phyloP scores from a whole-genome alignment of 2,113 vertebrate species.

The Vidua macroura region DNA sequence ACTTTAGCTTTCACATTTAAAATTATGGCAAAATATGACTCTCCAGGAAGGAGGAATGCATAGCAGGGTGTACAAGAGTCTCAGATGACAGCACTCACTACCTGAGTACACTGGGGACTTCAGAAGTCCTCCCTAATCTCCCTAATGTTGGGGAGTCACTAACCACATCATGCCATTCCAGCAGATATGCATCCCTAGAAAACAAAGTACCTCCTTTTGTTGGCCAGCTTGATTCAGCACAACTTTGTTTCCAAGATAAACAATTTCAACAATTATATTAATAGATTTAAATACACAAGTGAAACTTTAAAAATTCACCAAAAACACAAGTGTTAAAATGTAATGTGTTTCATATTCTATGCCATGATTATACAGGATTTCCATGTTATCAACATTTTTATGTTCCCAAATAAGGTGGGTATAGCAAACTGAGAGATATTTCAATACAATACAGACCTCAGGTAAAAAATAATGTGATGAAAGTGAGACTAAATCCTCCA shows the following conservation, averaged over 20 bases:
- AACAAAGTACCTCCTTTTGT: background rate
- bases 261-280: background rate
- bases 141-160: background rate
- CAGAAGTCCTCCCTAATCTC: background rate
- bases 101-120: background rate
- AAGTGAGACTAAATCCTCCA: background rate
- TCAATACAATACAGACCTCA: background rate
- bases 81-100: background rate
- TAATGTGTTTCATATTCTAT: fast-evolving
- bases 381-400: background rate
- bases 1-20: background rate
- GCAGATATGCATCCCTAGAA: background rate
- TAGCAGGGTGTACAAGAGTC: background rate
- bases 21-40: background rate
- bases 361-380: background rate
- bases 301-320: background rate
- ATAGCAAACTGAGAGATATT: background rate
- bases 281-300: background rate
- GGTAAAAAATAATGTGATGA: background rate
- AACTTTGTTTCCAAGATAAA: background rate
- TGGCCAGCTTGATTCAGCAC: background rate
- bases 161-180: background rate
- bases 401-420: background rate
- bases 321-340: background rate
- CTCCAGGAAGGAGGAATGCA: background rate